Percentiles rank a stretch among this genome's conserved stretches.
Conservation (phyloP, 2,888 invertebrate species). For the Galerucella pusilla region DNA sequence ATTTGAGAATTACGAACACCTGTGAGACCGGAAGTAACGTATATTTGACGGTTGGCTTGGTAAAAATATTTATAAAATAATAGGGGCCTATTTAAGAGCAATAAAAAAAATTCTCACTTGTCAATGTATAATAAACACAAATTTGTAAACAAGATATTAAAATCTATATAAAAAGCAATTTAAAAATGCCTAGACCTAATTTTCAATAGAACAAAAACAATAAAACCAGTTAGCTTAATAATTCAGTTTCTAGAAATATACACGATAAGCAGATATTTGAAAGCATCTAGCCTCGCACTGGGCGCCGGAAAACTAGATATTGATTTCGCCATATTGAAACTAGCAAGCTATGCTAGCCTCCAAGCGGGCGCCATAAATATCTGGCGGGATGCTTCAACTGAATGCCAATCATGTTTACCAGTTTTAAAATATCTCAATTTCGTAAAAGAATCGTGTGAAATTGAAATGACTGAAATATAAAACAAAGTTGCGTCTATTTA, state of each 20-base stretch:
- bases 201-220: not conserved
- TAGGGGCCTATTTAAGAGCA: no score
- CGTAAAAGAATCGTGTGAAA: conserved; percentile 24
- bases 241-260: conserved; percentile 15
- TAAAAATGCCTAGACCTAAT: not conserved
- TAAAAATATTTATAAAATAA: not conserved
- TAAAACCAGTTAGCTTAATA: conserved; percentile 7
- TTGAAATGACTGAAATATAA: conserved; percentile 5
- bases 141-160: not conserved
- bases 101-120: no score
- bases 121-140: not conserved
- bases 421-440: conserved; percentile 33
- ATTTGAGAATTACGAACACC: conserved; percentile 37
- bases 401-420: conserved; percentile 56
- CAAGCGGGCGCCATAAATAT: conserved; percentile 55
- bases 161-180: not conserved
- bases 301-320: conserved; percentile 49
- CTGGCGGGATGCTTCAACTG: conserved; percentile 60
- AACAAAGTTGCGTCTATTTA: not conserved
- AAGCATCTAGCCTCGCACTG: conserved; percentile 46
- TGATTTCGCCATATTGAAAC: conserved; percentile 60
- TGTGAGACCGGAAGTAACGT: conserved; percentile 46
- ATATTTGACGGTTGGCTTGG: conserved; percentile 31
- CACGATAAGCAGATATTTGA: conserved; percentile 21
- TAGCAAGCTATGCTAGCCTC: conserved; percentile 60